phyloP scores from a whole-genome alignment of 1,140 invertebrate genomes.

The Neotoxoptera formosana region DNA sequence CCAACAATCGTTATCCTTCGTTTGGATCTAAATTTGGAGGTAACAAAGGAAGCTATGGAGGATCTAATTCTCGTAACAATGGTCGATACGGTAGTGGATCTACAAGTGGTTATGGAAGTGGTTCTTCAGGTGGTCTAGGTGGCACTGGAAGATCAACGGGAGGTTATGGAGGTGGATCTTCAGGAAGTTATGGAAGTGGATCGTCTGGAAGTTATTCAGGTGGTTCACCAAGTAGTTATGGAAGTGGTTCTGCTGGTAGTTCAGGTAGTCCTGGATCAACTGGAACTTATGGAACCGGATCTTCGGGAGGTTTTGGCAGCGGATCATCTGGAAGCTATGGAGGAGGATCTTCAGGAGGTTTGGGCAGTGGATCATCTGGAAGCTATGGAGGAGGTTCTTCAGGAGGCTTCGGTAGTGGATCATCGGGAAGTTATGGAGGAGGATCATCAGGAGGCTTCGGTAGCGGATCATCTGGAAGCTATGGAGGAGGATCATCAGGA shows the following conservation, averaged over 20 bases:
- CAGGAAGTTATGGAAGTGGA: neutral
- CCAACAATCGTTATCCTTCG: constrained; percentile 38
- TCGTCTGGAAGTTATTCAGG: neutral
- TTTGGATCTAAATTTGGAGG: constrained; percentile 53
- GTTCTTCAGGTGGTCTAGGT: neutral
- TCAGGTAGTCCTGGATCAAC: neutral
- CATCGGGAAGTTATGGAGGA: constrained; percentile 28
- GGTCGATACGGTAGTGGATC: constrained; percentile 5
- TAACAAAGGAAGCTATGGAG: constrained; percentile 28
- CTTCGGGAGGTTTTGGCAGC: constrained; percentile 4
- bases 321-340: constrained; percentile 37
- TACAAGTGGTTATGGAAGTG: constrained; percentile 2
- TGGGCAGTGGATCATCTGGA: neutral
- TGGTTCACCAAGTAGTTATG: constrained; percentile 8
- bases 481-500: neutral
- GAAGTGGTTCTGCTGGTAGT: neutral
- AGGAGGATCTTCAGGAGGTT: neutral
- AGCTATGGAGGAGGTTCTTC: neutral
- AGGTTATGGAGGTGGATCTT: neutral
- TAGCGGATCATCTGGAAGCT: neutral
- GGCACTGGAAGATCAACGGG: neutral
- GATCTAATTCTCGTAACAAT: constrained; percentile 37
- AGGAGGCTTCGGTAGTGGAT: neutral
- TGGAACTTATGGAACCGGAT: neutral
- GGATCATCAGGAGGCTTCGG: neutral